Evolutionary conservation across 2,888 invertebrate genomes (phyloP).

Genomic region (Diplazon laetatorius): DNA sequence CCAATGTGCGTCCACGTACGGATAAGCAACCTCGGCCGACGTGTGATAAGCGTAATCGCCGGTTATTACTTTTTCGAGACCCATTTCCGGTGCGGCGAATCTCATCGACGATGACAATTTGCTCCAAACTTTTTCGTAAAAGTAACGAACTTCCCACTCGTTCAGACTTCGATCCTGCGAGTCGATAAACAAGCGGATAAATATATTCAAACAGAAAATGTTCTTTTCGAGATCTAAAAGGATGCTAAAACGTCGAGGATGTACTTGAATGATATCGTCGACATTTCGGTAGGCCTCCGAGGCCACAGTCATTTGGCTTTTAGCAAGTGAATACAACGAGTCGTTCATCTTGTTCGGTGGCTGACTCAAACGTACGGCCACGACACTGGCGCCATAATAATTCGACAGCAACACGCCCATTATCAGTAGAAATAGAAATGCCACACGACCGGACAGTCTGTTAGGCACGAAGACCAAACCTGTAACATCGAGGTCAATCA

Average conservation of each 20-base stretch:
- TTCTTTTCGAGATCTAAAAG: too few species aligned
- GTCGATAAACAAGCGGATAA: neutral
- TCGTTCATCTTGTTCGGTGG: constrained; percentile 78
- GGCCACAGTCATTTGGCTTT: constrained; percentile 71
- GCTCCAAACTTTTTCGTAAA: constrained; percentile 74
- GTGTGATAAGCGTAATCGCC: constrained; percentile 77
- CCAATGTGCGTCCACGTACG: constrained; percentile 74
- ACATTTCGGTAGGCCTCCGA: constrained; percentile 74
- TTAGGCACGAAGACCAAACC: constrained; percentile 73
- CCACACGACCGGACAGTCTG: constrained; percentile 72
- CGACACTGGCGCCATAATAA: constrained; percentile 77
- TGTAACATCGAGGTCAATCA: constrained; percentile 61
- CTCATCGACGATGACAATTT: constrained; percentile 70
- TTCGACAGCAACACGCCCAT: constrained; percentile 76
- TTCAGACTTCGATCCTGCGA: constrained; percentile 66
- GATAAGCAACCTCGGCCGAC: constrained; percentile 76
- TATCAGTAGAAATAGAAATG: constrained; percentile 71
- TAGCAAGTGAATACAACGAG: constrained; percentile 73
- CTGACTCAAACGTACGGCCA: constrained; percentile 75
- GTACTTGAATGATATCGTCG: constrained; percentile 71
- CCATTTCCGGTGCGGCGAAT: constrained; percentile 72
- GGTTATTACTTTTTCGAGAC: constrained; percentile 70
- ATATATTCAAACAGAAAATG: too few species aligned
- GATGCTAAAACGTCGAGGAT: constrained; percentile 9
- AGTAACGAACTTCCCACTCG: constrained; percentile 66